Evolutionary conservation across 2,113 vertebrate genomes (phyloP), one percentile per base, ranked within the genome.

Genomic region (Amphiprion ocellaris): DNA sequence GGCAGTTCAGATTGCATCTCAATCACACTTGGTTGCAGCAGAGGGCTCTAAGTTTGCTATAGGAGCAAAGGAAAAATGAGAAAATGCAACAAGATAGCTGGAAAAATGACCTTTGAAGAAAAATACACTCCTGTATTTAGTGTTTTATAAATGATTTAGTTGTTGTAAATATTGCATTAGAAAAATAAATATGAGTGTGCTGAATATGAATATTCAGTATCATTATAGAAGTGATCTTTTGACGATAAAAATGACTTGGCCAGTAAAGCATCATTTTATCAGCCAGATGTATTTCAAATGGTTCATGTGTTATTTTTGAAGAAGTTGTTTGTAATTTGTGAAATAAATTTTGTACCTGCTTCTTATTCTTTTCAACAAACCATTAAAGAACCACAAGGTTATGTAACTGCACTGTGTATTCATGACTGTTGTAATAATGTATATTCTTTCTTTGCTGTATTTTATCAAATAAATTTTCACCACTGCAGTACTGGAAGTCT

Each of bases 1-100:
- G 68, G 64, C 71, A 55, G 69, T 55, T 90, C 86, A 90, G 86
- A 86, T 86, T 73, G 65, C 62, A 89, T 92, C 72, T 86, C 5
- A 10, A 70, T 91, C 88, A 86, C 10, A 10, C 69, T 33, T 61
- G 21, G 60, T 54, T 46, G 56, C 30, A 49, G 70, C 49, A 16
- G 65, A 62, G 74, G 66, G 64, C 30, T 68, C 41, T 2, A 2
- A 39, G 10, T 77, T 19, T 47, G 49, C 52, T 76, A 10, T 52
- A 67, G 66, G 52, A 67, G 70, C 41, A 44, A 15, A n/a, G 39
- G 52, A 68, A 30, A 14, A 62, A 17, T 10, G 79, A 52, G 24
- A 55, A 60, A 66, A 44, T 76, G 70, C 19, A 55, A 60, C 2
- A 41, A 63, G 56, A 79, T 77, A 60, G 24, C 61, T 68, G n/a